Base-by-base conservation (phyloP, 2,888 invertebrate genomes). In the Nephrotoma appendiculata region DNA sequence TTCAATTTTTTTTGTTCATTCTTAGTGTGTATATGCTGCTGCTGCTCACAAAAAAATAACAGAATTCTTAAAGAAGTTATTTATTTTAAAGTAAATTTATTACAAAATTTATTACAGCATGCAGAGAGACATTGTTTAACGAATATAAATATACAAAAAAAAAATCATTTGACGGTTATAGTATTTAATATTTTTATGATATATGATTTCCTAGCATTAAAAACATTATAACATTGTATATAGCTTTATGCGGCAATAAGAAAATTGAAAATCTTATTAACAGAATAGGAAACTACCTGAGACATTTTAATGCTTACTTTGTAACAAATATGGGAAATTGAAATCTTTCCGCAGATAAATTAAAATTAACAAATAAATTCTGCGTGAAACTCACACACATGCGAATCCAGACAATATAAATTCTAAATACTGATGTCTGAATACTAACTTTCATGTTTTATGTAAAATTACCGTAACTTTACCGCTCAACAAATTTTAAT, bases 51-150 rank as follows among this genome's bases (percentile, higher is more conserved):
- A 41, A 41, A 41, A 83, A 41, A 41, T 12, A 83, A 6, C 12
- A 83, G 5, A 9, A 71, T n/a, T n/a, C 71, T 15, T 2, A n/a
- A 71, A 83, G 41, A 83, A 57, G 52, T 57, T 57, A 57, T 57
- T 57, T 57, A 57, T 57, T 57, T 57, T 83, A 11, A 83, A 83
- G 83, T 83, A 83, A 83, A 83, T 83, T 83, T 83, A 83, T 83
- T 83, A 41, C 83, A 83, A 83, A 83, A 83, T 83, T 83, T 83
- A 83, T 83, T 83, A 41, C 83, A 83, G 83, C 41, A 83, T 83
- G 83, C 83, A 83, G 83, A 83, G 83, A 83, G 83, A 83, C 83
- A 83, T 83, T 83, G 83, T 83, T 57, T 57, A 57, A 57, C 52
- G 15, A 57, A 57, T 57, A 57, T 15, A 57, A 48, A 57, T 6